Percentiles rank a stretch among this genome's conserved stretches.
Conservation (phyloP, 2,113 vertebrate genomes). For the Cnemophilus loriae region DNA sequence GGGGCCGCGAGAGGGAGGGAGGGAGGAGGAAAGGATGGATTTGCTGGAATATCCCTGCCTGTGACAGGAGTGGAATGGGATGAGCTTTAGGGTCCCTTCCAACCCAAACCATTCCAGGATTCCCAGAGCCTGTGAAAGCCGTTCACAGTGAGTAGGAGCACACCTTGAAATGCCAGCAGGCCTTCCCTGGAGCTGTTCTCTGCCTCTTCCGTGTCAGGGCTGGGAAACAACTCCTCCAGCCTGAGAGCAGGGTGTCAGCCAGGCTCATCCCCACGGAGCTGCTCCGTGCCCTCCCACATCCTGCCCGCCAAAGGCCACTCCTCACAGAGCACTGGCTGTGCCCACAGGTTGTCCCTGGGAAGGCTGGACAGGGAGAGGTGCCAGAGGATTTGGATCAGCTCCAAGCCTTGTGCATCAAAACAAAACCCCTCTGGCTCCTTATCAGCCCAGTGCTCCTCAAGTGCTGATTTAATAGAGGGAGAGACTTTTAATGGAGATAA, state of each 20-base stretch:
- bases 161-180: not conserved
- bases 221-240: not conserved
- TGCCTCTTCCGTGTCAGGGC: rapidly evolving
- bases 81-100: not conserved
- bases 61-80: rapidly evolving
- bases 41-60: not conserved
- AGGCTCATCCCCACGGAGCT: rapidly evolving
- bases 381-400: not conserved
- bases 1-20: not conserved
- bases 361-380: not conserved
- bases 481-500: constrained; percentile 1
- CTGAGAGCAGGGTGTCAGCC: not conserved
- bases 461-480: not conserved
- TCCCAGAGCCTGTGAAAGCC: not conserved
- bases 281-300: rapidly evolving
- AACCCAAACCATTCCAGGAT: not conserved
- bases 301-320: not conserved
- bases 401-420: not conserved
- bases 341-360: not conserved
- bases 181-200: not conserved
- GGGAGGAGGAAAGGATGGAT: not conserved
- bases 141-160: not conserved
- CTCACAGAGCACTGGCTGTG: not conserved
- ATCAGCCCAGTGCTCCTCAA: not conserved
- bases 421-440: not conserved